Evolutionary conservation across 2,888 invertebrate species (phyloP), one percentile per base, ranked within the genome.

Genomic region (Papilio elwesi): DNA sequence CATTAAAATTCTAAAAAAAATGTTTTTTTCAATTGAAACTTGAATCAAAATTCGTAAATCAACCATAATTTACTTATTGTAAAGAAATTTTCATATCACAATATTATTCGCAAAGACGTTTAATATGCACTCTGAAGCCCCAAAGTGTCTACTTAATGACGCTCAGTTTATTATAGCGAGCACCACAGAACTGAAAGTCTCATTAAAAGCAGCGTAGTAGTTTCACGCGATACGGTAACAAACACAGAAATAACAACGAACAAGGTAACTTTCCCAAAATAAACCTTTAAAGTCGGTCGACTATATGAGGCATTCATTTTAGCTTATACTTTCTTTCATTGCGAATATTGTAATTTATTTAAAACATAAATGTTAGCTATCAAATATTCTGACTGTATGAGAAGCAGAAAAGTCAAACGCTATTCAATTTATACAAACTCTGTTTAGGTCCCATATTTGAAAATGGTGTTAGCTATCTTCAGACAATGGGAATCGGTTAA

Each of bases 191-290:
- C 68, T 73, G 64, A 49, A 72, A 64, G 68, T 57, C 55, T 57
- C 68, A 73, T 73, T 73, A 65, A 64, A 65, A 63, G 68, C 68
- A 15, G 47, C 69, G 65, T 47, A 65, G 51, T 57, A 69, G 64
- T 68, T 68, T 63, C 57, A 57, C 65, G 38, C 65, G 16, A 55
- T 72, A 73, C 48, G 36, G 48, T 63, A 68, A 72, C 68, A 72
- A 63, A 68, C 71, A 53, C 43, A 68, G 63, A 63, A 67, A 72
- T 59, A 67, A 71, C 55, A 66, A 68, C 68, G 68, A 64, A 62
- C 72, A 49, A 68, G 62, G 62, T 63, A 72, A 63, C 68, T 15
- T 65, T 67, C 26, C 43, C 62, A 71, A 65, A 55, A 62, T 51
- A 67, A 52, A 67, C 51, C 38, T 43, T 36, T 16, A 52, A 15